Conservation (phyloP, 2,113 vertebrate species). For the Apodemus sylvaticus region DNA sequence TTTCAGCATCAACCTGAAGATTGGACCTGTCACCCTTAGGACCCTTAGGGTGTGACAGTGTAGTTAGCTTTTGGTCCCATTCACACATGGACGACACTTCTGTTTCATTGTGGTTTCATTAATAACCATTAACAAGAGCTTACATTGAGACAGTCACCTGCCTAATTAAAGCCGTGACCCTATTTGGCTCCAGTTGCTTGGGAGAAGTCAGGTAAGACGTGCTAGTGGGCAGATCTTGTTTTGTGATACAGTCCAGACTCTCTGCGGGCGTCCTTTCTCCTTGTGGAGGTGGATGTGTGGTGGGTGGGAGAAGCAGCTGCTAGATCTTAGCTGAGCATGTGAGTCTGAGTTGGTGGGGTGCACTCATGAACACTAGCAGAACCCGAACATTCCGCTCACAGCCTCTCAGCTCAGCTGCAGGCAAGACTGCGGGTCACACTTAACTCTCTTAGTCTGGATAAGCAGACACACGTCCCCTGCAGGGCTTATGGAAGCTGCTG, state of each 20-base stretch:
- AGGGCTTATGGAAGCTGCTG: not conserved
- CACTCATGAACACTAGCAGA: fast-evolving
- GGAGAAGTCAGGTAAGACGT: not conserved
- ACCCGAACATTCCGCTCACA: not conserved
- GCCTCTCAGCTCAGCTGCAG: not conserved
- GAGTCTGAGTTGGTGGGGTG: not conserved
- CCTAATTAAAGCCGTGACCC: conserved; percentile 31
- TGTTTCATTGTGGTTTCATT: not conserved
- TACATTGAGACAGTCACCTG: conserved; percentile 13
- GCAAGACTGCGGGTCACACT: not conserved
- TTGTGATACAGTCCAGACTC: not conserved
- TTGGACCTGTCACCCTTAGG: not conserved
- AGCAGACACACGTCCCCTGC: not conserved
- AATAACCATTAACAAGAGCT: conserved; percentile 23
- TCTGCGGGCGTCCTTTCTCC: not conserved
- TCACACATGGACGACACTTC: not conserved
- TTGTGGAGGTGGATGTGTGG: not conserved
- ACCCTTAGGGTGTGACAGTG: not conserved
- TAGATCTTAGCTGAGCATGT: not conserved
- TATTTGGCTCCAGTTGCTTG: not conserved
- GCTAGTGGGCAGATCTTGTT: not conserved
- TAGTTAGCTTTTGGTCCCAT: not conserved
- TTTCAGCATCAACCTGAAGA: not conserved
- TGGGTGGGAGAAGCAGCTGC: not conserved
- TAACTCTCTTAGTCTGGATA: conserved; percentile 26